These are phyloP conservation scores for Drosophila subquinaria DNA, from an alignment of 2,888 invertebrate species.

Conservation along the genomic window DNA sequence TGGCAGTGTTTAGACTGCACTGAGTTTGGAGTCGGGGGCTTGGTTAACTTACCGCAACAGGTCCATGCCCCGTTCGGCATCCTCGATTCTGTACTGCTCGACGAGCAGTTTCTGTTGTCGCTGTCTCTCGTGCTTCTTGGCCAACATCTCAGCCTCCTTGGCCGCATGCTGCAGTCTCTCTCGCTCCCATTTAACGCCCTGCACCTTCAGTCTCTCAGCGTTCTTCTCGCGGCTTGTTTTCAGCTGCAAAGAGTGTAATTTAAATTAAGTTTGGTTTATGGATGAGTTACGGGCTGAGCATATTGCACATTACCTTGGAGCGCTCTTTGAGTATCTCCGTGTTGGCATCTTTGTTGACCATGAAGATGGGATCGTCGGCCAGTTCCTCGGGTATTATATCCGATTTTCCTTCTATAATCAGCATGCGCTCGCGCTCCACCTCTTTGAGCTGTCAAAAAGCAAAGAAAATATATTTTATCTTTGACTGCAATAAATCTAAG, in stretches of 20 bases:
- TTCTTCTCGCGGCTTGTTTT: slow-evolving; percentile 85
- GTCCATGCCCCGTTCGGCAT: slow-evolving; percentile 83
- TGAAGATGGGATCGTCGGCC: slow-evolving; percentile 88
- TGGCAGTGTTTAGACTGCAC: neutral
- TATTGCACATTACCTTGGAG: slow-evolving; percentile 85
- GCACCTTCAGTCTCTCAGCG: slow-evolving; percentile 83
- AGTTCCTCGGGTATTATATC: slow-evolving; percentile 87
- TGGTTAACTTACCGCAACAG: slow-evolving; percentile 80
- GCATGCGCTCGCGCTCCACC: slow-evolving; percentile 88
- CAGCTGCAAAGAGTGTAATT: slow-evolving; percentile 65
- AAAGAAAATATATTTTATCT: neutral
- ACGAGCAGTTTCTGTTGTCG: slow-evolving; percentile 78
- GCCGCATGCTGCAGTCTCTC: slow-evolving; percentile 83
- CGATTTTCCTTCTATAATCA: slow-evolving; percentile 88
- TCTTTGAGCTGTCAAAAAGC: slow-evolving; percentile 86
- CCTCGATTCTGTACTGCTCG: slow-evolving; percentile 80
- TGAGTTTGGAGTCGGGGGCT: neutral
- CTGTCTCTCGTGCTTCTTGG: slow-evolving; percentile 68
- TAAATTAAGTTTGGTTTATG: neutral
- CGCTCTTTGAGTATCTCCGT: slow-evolving; percentile 86
- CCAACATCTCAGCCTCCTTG: slow-evolving; percentile 78
- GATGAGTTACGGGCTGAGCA: neutral
- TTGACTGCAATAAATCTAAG: neutral
- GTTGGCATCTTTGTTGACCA: slow-evolving; percentile 86
- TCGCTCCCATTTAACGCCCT: slow-evolving; percentile 85